These are phyloP conservation scores for Halcyon badia DNA, from an alignment of 2,797 vertebrate species.

Conservation along the genomic window DNA sequence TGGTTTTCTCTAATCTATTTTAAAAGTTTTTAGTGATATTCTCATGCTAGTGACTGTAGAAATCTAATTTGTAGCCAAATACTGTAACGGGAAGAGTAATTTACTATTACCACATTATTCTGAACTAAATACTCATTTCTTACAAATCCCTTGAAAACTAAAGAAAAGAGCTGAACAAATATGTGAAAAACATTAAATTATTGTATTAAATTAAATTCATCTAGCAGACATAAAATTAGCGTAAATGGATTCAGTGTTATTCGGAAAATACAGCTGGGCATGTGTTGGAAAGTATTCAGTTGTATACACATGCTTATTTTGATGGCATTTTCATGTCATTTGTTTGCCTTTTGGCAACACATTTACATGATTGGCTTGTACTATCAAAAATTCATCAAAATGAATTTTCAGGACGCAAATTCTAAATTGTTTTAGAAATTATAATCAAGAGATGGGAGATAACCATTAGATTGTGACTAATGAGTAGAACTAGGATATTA, in stretches of 20 bases:
- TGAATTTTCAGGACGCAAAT: neutral
- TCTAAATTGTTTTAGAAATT: neutral
- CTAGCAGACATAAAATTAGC: neutral
- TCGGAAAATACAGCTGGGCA: neutral
- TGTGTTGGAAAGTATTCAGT: neutral
- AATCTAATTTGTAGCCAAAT: conserved; percentile 6
- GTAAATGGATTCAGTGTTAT: neutral
- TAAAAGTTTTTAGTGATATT: neutral
- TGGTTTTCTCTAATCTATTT: neutral
- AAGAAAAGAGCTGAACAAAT: conserved; percentile 2
- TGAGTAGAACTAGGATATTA: neutral
- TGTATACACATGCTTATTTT: neutral
- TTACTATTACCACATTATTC: neutral
- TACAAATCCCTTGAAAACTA: conserved; percentile 9
- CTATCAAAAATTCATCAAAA: neutral
- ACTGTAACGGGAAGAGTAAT: neutral
- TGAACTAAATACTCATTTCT: conserved; percentile 13
- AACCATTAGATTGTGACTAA: neutral
- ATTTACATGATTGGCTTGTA: neutral
- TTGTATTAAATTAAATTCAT: neutral
- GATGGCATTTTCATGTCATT: neutral
- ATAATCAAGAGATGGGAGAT: neutral
- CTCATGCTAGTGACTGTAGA: neutral
- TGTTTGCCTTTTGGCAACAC: neutral
- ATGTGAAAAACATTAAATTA: neutral